Conservation (phyloP, 2,888 invertebrate genomes). For the Ophion ellenae region DNA sequence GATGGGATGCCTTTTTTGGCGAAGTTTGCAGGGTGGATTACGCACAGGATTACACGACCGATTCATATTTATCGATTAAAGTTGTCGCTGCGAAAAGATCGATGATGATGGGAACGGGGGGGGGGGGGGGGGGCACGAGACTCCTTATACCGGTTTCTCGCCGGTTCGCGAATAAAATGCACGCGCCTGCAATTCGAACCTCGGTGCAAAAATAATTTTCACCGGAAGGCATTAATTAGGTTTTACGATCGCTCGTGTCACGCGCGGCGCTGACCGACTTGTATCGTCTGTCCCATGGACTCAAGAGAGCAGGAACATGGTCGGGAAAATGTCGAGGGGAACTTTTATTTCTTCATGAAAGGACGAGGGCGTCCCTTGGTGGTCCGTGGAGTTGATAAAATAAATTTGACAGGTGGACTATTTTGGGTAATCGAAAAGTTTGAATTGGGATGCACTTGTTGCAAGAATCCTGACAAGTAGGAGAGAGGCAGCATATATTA, state of each 20-base stretch:
- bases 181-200: background rate
- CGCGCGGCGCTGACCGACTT: constrained; percentile 10
- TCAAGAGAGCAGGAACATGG: too few species aligned
- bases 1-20: constrained; percentile 31
- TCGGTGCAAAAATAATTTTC: constrained; percentile 21
- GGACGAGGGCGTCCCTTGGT: background rate
- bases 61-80: constrained; percentile 4
- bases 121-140: background rate
- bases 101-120: background rate
- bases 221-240: constrained; percentile 40
- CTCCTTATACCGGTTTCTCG: background rate
- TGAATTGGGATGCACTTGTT: too few species aligned
- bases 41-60: background rate
- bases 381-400: too few species aligned
- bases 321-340: too few species aligned
- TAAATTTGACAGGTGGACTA: too few species aligned
- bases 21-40: background rate
- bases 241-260: constrained; percentile 11
- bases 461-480: too few species aligned
- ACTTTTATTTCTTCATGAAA: background rate
- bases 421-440: too few species aligned
- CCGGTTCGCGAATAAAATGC: background rate
- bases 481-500: too few species aligned
- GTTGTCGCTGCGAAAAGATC: constrained; percentile 1
- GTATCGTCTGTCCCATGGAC: background rate